These are phyloP conservation scores for Dolomedes plantarius DNA, from an alignment of 2,888 invertebrate species.

Conservation along the genomic window DNA sequence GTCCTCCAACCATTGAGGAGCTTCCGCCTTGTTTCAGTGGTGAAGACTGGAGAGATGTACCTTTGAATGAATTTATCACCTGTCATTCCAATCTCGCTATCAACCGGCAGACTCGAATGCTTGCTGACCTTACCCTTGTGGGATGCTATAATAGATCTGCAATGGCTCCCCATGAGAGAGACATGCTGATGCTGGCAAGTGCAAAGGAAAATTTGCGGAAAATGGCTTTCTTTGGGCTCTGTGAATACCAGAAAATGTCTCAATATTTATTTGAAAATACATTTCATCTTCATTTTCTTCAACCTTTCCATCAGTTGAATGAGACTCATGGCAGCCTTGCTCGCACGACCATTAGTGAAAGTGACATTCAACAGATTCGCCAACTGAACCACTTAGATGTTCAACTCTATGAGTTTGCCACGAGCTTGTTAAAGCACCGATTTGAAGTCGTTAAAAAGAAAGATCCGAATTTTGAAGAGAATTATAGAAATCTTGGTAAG, in stretches of 20 bases:
- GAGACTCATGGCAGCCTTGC: conserved; percentile 83
- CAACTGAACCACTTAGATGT: conserved; percentile 91
- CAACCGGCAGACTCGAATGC: conserved; percentile 97
- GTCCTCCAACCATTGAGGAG: conserved; percentile 86
- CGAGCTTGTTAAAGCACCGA: conserved; percentile 86
- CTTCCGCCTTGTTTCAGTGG: conserved; percentile 83
- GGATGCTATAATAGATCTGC: conserved; percentile 89
- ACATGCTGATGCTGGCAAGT: conserved; percentile 91
- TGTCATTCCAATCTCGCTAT: conserved; percentile 96
- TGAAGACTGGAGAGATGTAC: conserved; percentile 91
- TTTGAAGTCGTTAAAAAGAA: conserved; percentile 80
- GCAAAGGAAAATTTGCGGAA: conserved; percentile 95
- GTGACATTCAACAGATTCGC: conserved; percentile 86
- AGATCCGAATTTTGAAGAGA: conserved; percentile 71
- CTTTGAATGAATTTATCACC: conserved; percentile 90
- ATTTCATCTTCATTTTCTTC: conserved; percentile 90
- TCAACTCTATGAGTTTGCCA: conserved; percentile 94
- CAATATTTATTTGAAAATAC: conserved; percentile 97
- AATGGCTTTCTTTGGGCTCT: conserved; percentile 98
- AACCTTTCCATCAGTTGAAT: conserved; percentile 93
- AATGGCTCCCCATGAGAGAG: conserved; percentile 83
- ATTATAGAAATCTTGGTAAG: conserved; percentile 65
- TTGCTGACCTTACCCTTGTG: conserved; percentile 94
- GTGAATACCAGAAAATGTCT: conserved; percentile 86
- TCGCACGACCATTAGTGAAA: conserved; percentile 84